These are phyloP conservation scores for Trisateles emortualis DNA, from an alignment of 2,888 invertebrate species.

Conservation along the genomic window DNA sequence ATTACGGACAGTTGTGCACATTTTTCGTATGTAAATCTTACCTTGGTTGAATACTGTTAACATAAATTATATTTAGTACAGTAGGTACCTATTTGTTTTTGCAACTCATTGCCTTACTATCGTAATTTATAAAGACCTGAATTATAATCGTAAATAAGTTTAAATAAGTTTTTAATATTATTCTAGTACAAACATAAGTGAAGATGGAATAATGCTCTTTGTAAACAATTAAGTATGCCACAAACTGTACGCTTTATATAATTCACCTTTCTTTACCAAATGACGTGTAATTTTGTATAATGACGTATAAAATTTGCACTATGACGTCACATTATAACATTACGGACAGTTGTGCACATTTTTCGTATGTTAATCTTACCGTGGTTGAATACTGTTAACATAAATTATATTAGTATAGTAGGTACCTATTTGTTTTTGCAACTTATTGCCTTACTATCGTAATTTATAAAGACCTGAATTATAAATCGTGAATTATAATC, in stretches of 20 bases:
- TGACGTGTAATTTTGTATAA: conserved; percentile 43
- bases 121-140: conserved; percentile 13
- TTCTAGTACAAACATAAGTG: too few species aligned
- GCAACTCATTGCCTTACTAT: conserved; percentile 12
- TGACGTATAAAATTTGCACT: conserved; percentile 44
- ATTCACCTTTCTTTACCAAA: too few species aligned
- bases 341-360: conserved; percentile 39
- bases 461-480: conserved; percentile 8
- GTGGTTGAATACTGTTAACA: conserved; percentile 33
- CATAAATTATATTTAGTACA: conserved; percentile 38
- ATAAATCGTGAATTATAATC: conserved; percentile 4
- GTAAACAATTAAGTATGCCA: too few species aligned
- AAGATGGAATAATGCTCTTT: too few species aligned
- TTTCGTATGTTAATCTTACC: conserved; percentile 45
- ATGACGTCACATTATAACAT: conserved; percentile 44
- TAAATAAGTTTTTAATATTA: neutral
- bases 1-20: conserved; percentile 37
- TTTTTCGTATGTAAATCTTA: conserved; percentile 47
- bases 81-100: conserved; percentile 14
- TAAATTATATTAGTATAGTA: conserved; percentile 38
- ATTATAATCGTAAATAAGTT: neutral
- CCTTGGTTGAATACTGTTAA: conserved; percentile 32
- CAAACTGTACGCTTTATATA: too few species aligned
- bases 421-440: conserved; percentile 11
- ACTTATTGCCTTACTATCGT: too few species aligned